Evolutionary conservation across 2,888 invertebrate genomes (phyloP).

Genomic region (Drosophila birchii): DNA sequence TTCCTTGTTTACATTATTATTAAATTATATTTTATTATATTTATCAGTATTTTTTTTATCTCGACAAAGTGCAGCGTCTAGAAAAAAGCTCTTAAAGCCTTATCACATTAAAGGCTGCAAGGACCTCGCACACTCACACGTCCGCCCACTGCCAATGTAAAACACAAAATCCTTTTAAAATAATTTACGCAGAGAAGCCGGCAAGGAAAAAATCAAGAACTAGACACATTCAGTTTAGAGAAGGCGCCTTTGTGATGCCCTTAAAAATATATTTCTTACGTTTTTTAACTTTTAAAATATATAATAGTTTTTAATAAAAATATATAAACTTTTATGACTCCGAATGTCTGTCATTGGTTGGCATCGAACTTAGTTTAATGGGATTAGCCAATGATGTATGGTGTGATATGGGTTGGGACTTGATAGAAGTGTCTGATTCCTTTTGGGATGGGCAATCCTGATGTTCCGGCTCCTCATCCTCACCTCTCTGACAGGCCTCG

Average conservation of each 20-base stretch:
- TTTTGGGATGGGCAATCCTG: neutral
- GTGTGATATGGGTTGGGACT: neutral
- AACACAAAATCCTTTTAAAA: conserved; percentile 75
- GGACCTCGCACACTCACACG: conserved; percentile 13
- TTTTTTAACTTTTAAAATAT: neutral
- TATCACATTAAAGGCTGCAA: conserved; percentile 45
- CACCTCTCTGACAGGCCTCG: neutral
- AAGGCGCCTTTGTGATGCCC: conserved; percentile 6
- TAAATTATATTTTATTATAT: conserved; percentile 7
- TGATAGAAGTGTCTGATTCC: neutral
- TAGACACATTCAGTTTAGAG: neutral
- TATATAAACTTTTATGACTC: neutral
- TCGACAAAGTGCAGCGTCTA: conserved; percentile 25
- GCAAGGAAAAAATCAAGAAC: conserved; percentile 30
- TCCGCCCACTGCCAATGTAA: conserved; percentile 38
- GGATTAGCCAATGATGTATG: conserved; percentile 2
- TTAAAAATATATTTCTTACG: neutral
- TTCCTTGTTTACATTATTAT: neutral
- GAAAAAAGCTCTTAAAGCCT: conserved; percentile 50
- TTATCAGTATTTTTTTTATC: neutral
- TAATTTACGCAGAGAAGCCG: conserved; percentile 61
- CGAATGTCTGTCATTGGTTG: neutral
- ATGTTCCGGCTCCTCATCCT: too few relatives aligned
- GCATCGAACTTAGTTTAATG: neutral
- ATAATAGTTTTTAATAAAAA: neutral